Conservation (phyloP, 2,888 invertebrate genomes). For the Panzeria rudis region DNA sequence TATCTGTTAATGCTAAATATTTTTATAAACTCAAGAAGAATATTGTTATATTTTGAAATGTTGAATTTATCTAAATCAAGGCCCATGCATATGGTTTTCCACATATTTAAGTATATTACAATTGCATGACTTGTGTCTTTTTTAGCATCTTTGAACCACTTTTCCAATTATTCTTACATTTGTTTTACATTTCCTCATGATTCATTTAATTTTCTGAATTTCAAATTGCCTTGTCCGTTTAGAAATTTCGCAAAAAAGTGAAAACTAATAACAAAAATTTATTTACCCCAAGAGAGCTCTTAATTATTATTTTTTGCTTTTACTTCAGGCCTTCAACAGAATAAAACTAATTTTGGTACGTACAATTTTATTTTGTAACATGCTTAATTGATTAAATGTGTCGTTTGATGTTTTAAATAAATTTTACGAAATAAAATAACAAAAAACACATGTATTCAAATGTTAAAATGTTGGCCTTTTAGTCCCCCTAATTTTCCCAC, state of each 20-base stretch:
- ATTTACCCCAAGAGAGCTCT: constrained; percentile 15
- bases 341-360: not conserved
- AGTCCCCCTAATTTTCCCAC: not conserved
- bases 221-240: not conserved
- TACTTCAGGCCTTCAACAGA: not conserved
- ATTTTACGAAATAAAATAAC: not conserved
- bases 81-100: too few relatives aligned
- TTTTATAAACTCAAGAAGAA: too few relatives aligned
- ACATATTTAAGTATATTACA: too few relatives aligned
- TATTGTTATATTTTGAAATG: too few relatives aligned
- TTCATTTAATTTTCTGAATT: not conserved
- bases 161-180: not conserved
- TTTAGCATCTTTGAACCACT: not conserved
- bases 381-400: constrained; percentile 53
- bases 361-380: constrained; percentile 16
- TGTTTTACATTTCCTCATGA: not conserved
- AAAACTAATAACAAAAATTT: constrained; percentile 15
- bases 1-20: too few relatives aligned
- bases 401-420: not conserved
- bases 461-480: not conserved
- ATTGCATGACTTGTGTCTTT: not conserved
- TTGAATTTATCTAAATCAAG: too few relatives aligned
- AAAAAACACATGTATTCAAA: not conserved
- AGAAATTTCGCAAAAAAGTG: not conserved
- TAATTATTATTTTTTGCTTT: not conserved